Evolutionary conservation across 1,140 invertebrate species (phyloP).

Genomic region (Archegozetes longisetosus): DNA sequence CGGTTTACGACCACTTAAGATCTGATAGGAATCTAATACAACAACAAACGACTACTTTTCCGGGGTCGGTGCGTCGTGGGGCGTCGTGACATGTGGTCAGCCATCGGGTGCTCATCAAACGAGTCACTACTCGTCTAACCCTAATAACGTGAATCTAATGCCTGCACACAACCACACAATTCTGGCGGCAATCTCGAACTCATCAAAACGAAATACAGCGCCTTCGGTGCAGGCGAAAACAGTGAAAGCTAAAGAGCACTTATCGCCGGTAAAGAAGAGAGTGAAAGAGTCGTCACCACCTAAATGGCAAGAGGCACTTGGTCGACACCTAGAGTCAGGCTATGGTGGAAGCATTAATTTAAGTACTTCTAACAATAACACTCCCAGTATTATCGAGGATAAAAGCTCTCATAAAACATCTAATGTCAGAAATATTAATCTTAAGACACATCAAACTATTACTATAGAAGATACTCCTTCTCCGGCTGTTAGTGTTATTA

Average conservation of each 20-base stretch:
- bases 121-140: neutral
- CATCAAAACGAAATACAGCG: neutral
- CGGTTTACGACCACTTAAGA: slow-evolving; percentile 5
- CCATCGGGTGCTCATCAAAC: slow-evolving; percentile 12
- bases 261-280: slow-evolving; percentile 93
- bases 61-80: slow-evolving; percentile 7
- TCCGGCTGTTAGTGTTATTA: slow-evolving; percentile 70
- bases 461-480: slow-evolving; percentile 78
- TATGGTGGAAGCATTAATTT: neutral
- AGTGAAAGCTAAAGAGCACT: slow-evolving; percentile 34
- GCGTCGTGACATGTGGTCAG: slow-evolving; percentile 12
- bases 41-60: neutral
- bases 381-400: neutral
- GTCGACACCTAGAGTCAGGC: slow-evolving; percentile 4
- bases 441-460: slow-evolving; percentile 46
- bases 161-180: neutral
- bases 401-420: slow-evolving; percentile 1
- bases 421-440: neutral
- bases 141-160: neutral
- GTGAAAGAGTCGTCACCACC: slow-evolving; percentile 91
- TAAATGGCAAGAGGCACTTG: slow-evolving; percentile 24
- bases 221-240: neutral
- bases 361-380: neutral
- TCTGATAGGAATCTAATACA: neutral
- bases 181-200: neutral